A percentile compares a stretch with the other conserved stretches of the same genome.
Evolutionary conservation across 2,113 vertebrate genomes (phyloP).

Genomic region (Channa argus): DNA sequence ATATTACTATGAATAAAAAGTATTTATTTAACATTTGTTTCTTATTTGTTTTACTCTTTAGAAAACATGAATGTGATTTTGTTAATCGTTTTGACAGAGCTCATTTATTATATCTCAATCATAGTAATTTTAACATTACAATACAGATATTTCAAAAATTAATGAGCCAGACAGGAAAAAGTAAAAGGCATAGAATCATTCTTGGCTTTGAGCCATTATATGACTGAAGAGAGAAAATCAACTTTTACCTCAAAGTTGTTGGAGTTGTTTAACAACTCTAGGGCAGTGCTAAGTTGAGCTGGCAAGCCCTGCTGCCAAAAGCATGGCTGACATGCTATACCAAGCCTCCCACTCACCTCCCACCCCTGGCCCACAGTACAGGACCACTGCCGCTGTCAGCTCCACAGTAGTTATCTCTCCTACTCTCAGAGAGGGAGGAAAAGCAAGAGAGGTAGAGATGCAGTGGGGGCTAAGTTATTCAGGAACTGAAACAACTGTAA

Average conservation of each 20-base stretch:
- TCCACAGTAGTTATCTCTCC: constrained; percentile 61
- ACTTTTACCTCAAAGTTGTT: constrained; percentile 58
- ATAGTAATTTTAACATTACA: not conserved
- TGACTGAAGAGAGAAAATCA: constrained; percentile 48
- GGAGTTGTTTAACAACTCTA: constrained; percentile 61
- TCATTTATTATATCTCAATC: constrained; percentile 8
- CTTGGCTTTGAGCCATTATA: constrained; percentile 31
- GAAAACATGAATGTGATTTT: not conserved
- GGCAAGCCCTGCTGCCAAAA: constrained; percentile 65
- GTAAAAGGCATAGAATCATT: constrained; percentile 14
- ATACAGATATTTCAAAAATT: constrained; percentile 1
- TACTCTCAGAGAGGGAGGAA: constrained; percentile 44
- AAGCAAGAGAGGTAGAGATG: constrained; percentile 36
- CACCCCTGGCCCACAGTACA: constrained; percentile 59
- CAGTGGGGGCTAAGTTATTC: constrained; percentile 50
- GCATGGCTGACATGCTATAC: constrained; percentile 68
- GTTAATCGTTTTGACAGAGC: not conserved
- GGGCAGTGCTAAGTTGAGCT: constrained; percentile 59
- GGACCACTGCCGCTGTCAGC: constrained; percentile 69
- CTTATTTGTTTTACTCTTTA: constrained; percentile 11
- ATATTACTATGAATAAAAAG: constrained; percentile 15
- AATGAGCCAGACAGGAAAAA: constrained; percentile 18
- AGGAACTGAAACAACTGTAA: constrained; percentile 52
- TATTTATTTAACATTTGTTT: constrained; percentile 38
- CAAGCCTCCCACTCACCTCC: constrained; percentile 76